These are phyloP conservation scores for Neoarius graeffei DNA, from an alignment of 2,113 vertebrate species.

Conservation along the genomic window DNA sequence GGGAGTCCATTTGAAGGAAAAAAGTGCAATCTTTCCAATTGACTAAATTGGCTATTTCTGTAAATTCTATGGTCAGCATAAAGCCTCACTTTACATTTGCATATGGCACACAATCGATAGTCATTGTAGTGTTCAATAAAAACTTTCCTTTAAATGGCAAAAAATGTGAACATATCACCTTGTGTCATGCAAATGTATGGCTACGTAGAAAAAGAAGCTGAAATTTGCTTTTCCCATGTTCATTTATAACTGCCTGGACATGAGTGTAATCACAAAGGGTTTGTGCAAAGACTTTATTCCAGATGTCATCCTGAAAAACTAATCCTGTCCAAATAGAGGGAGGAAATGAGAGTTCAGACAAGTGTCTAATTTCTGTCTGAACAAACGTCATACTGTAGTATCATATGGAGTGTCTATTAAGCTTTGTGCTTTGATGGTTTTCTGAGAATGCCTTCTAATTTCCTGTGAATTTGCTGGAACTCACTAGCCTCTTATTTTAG, in stretches of 20 bases:
- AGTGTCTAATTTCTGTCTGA: constrained; percentile 34
- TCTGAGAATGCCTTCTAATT: constrained; percentile 69
- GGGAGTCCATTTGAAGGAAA: neutral
- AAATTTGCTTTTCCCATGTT: neutral
- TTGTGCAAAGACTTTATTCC: constrained; percentile 1
- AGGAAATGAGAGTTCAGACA: neutral
- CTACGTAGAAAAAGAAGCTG: neutral
- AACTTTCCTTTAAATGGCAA: neutral
- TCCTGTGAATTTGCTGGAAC: constrained; percentile 67
- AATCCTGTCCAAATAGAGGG: neutral
- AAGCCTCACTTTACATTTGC: neutral
- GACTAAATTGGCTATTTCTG: neutral
- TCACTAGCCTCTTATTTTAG: constrained; percentile 65
- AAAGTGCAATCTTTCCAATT: neutral
- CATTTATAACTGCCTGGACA: neutral
- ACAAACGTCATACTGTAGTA: constrained; percentile 47
- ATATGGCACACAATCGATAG: neutral
- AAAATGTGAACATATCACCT: neutral
- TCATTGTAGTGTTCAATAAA: constrained; percentile 6
- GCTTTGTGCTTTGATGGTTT: constrained; percentile 66
- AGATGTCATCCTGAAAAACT: neutral
- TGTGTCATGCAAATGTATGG: neutral
- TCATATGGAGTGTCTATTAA: constrained; percentile 49
- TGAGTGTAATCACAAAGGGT: neutral
- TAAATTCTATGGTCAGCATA: neutral